Conservation (phyloP, 37 sponge, comb jelly and placozoan species). For the Aplysina aerophoba region DNA sequence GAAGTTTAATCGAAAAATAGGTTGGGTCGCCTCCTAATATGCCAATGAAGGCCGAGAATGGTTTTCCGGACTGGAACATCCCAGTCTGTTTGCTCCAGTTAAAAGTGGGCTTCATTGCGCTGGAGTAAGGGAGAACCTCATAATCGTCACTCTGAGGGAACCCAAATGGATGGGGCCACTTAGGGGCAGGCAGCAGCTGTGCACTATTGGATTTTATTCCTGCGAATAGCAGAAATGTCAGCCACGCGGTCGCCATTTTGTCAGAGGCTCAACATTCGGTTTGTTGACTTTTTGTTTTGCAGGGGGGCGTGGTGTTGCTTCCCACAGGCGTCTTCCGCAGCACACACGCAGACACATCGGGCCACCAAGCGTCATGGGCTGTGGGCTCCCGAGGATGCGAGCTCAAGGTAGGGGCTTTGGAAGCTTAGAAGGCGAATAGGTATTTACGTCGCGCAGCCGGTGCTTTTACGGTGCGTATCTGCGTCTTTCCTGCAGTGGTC, state of each 20-base stretch:
- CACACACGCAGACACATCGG: not conserved
- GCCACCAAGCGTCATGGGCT: not conserved
- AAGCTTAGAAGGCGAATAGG: too few species aligned
- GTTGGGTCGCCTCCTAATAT: not conserved
- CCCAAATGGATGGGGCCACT: not conserved
- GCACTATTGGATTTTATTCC: too few species aligned
- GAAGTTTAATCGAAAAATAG: conserved; percentile 29
- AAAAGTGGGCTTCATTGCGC: not conserved
- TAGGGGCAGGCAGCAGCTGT: not conserved
- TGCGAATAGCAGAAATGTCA: not conserved
- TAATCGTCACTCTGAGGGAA: not conserved
- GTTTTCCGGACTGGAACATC: not conserved
- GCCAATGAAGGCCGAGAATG: not conserved
- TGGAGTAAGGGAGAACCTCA: not conserved
- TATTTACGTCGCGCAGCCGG: too few species aligned
- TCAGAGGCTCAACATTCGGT: not conserved
- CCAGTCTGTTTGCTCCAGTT: not conserved
- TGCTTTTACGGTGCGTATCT: not conserved
- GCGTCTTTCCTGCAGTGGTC: not conserved
- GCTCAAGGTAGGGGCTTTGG: not conserved
- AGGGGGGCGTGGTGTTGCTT: not conserved
- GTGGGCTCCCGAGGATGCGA: not conserved
- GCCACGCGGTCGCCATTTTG: conserved; percentile 7
- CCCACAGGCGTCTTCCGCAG: not conserved
- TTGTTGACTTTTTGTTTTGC: not conserved